phyloP scores from a whole-genome alignment of 2,888 invertebrate genomes.

The Sinopyrophorus schimmeli region DNA sequence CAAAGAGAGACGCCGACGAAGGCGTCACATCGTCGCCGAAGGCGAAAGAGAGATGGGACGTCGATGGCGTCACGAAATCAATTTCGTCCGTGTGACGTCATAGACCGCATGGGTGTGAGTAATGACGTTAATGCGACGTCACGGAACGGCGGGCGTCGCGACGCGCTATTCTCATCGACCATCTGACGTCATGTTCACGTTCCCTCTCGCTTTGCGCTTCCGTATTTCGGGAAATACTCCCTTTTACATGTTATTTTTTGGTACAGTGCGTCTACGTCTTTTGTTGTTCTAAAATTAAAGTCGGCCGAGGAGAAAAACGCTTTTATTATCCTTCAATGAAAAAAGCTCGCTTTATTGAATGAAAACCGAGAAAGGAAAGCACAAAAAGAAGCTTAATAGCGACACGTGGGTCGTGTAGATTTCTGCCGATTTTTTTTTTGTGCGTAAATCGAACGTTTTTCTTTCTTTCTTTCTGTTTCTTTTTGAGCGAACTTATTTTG shows the following conservation, averaged over 20 bases:
- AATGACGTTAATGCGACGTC: constrained; percentile 46
- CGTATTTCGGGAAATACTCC: constrained; percentile 21
- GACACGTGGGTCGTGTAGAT: too few relatives aligned
- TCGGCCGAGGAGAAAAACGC: constrained; percentile 8
- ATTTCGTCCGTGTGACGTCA: constrained; percentile 41
- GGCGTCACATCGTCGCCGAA: constrained; percentile 11
- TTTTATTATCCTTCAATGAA: too few relatives aligned
- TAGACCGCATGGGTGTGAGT: constrained; percentile 39
- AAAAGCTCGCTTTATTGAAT: constrained; percentile 10
- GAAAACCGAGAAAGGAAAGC: too few relatives aligned
- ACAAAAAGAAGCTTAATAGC: too few relatives aligned
- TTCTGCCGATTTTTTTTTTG: too few relatives aligned
- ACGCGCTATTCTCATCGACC: constrained; percentile 44
- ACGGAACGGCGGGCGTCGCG: constrained; percentile 40
- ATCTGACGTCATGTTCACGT: constrained; percentile 42
- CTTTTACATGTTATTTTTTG: constrained; percentile 10
- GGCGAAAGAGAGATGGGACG: constrained; percentile 32
- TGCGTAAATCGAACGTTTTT: too few relatives aligned
- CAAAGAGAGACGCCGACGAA: constrained; percentile 31
- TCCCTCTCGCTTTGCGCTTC: constrained; percentile 30
- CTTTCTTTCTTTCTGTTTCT: too few relatives aligned
- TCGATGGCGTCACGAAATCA: constrained; percentile 40
- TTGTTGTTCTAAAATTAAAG: constrained; percentile 7
- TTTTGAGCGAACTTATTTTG: too few relatives aligned
- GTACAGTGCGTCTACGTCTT: constrained; percentile 7